A percentile compares a stretch with the other conserved stretches of the same genome.
Evolutionary conservation across 2,888 invertebrate species (phyloP).

Genomic region (Seira musarum): DNA sequence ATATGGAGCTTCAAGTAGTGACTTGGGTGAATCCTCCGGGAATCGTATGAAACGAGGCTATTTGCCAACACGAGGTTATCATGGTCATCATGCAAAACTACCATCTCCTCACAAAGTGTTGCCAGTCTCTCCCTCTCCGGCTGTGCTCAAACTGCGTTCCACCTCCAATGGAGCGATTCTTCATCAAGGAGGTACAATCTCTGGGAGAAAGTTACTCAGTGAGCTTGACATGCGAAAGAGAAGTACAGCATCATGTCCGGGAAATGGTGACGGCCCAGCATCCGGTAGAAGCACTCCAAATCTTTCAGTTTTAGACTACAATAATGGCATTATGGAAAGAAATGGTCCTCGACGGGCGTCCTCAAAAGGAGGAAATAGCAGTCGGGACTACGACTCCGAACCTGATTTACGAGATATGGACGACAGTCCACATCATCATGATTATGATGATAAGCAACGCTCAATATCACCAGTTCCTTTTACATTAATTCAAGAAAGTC

Average conservation of each 20-base stretch:
- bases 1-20: constrained; percentile 50
- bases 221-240: constrained; percentile 64
- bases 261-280: constrained; percentile 46
- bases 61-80: constrained; percentile 62
- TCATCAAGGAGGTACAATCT: constrained; percentile 87
- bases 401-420: constrained; percentile 77
- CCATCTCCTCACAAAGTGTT: constrained; percentile 67
- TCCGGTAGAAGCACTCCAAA: constrained; percentile 66
- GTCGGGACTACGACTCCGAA: constrained; percentile 79
- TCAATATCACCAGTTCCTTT: constrained; percentile 67
- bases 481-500: constrained; percentile 72
- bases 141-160: constrained; percentile 80
- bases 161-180: constrained; percentile 89
- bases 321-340: constrained; percentile 50
- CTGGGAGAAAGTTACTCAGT: constrained; percentile 77
- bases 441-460: constrained; percentile 48
- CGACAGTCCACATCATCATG: constrained; percentile 24
- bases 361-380: constrained; percentile 53
- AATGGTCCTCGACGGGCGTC: constrained; percentile 49
- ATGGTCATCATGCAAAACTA: constrained; percentile 54
- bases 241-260: constrained; percentile 59
- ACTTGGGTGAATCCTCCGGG: constrained; percentile 64
- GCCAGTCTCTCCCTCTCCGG: constrained; percentile 61
- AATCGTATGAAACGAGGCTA: constrained; percentile 69
- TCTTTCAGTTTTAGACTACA: constrained; percentile 57